Percentiles rank a stretch among this genome's conserved stretches.
phyloP scores from a whole-genome alignment of 2,888 invertebrate species.

The Torymus tubicola region DNA sequence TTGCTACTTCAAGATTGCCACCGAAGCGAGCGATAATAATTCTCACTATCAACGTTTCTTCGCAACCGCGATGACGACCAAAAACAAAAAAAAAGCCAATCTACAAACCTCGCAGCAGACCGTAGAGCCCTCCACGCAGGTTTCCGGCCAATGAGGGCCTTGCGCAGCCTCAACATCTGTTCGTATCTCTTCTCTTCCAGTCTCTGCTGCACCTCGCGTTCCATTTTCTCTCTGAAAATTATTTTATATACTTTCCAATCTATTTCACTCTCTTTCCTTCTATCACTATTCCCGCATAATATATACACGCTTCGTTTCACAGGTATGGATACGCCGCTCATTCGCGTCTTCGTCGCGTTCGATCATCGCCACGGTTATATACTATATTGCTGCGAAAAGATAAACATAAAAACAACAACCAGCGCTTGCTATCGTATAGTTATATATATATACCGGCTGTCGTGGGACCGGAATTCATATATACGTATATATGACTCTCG shows the following conservation, averaged over 20 bases:
- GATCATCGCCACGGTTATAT: no score
- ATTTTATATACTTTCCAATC: no score
- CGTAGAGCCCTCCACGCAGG: slow-evolving; percentile 85
- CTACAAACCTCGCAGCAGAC: slow-evolving; percentile 70
- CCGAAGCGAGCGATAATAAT: no score
- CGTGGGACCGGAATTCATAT: no score
- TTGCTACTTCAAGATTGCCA: no score
- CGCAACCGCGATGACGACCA: not conserved
- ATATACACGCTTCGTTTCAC: not conserved
- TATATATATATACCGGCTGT: no score
- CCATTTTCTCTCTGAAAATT: slow-evolving; percentile 79
- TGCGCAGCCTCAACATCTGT: slow-evolving; percentile 80
- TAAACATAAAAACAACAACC: no score
- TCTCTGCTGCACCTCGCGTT: slow-evolving; percentile 80
- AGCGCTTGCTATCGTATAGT: no score
- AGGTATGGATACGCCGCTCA: no score
- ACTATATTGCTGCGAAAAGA: no score
- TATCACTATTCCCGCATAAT: not conserved
- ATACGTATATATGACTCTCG: not conserved
- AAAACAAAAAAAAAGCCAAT: not conserved
- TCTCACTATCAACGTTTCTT: no score
- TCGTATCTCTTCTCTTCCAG: slow-evolving; percentile 80
- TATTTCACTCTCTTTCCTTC: not conserved
- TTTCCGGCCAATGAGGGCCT: slow-evolving; percentile 80
- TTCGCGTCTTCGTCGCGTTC: no score